Percentiles rank a stretch among this genome's conserved stretches.
Evolutionary conservation across 1,140 invertebrate species (phyloP).

Genomic region (Pseudachorutes palmiensis): DNA sequence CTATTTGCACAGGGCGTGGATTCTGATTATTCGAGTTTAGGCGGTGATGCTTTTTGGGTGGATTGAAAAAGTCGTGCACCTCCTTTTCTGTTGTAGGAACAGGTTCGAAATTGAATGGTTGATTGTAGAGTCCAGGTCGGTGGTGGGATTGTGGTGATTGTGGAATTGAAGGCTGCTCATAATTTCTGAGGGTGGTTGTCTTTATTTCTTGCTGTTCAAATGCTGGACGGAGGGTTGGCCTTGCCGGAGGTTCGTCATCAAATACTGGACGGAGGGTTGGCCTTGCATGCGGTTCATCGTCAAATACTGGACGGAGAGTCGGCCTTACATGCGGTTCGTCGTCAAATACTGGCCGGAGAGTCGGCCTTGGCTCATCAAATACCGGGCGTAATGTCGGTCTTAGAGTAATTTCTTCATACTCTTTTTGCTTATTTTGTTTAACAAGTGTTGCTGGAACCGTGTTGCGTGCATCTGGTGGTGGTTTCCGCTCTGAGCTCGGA

Average conservation of each 20-base stretch:
- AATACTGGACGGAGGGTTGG: too few species aligned
- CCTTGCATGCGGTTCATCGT: too few species aligned
- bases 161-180: too few species aligned
- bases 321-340: too few species aligned
- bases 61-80: slow-evolving; percentile 6
- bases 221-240: too few species aligned
- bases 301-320: too few species aligned
- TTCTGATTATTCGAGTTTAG: background rate
- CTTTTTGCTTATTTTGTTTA: background rate
- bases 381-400: background rate
- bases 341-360: too few species aligned
- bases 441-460: slow-evolving; percentile 25
- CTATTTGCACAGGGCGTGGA: background rate
- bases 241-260: too few species aligned
- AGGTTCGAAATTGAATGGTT: slow-evolving; percentile 4
- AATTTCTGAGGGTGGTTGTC: too few species aligned
- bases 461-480: slow-evolving; percentile 36
- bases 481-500: slow-evolving; percentile 35
- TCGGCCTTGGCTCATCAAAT: slow-evolving; percentile 5
- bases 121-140: background rate
- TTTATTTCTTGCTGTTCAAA: background rate
- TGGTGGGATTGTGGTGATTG: slow-evolving; percentile 1
- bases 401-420: background rate
- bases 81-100: background rate
- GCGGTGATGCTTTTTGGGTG: background rate